These are phyloP conservation scores for Drosophila yakuba DNA, from an alignment of 1,140 invertebrate genomes.

Conservation along the genomic window DNA sequence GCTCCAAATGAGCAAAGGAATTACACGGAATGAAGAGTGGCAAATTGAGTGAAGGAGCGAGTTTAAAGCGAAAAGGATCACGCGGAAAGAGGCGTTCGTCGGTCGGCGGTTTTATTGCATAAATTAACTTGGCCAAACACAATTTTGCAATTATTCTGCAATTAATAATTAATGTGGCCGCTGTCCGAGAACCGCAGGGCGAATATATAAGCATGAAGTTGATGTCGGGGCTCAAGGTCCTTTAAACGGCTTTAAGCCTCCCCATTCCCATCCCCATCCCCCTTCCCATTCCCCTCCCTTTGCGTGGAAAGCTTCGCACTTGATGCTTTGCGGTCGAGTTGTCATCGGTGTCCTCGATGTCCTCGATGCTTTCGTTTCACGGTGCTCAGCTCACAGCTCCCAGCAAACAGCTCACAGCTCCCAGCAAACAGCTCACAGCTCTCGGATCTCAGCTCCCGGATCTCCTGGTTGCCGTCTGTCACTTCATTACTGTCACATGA, in stretches of 20 bases:
- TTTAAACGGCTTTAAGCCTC: slow-evolving; percentile 28
- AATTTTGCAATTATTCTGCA: slow-evolving; percentile 63
- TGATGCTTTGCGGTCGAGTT: slow-evolving; percentile 47
- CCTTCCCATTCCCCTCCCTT: too few relatives aligned
- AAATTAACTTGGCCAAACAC: slow-evolving; percentile 63
- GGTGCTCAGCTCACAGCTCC: too few relatives aligned
- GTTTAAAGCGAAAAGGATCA: slow-evolving; percentile 30
- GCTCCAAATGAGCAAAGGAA: slow-evolving; percentile 49
- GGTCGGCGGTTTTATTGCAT: slow-evolving; percentile 55
- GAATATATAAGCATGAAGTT: not conserved
- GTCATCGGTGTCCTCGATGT: slow-evolving; percentile 23
- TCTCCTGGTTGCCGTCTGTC: slow-evolving; percentile 39
- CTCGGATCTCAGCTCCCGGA: too few relatives aligned
- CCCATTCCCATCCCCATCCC: too few relatives aligned
- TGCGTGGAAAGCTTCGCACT: not conserved
- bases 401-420: too few relatives aligned
- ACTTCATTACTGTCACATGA: slow-evolving; percentile 66
- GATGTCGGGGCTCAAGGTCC: not conserved
- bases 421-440: too few relatives aligned
- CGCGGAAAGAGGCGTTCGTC: not conserved
- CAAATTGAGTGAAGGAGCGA: slow-evolving; percentile 28
- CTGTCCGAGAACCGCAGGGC: slow-evolving; percentile 28
- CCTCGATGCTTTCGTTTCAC: too few relatives aligned
- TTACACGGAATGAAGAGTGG: slow-evolving; percentile 41
- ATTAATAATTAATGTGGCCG: slow-evolving; percentile 60